These are phyloP conservation scores for Acanthosepion esculentum DNA, from an alignment of 2,888 invertebrate genomes.

Conservation along the genomic window DNA sequence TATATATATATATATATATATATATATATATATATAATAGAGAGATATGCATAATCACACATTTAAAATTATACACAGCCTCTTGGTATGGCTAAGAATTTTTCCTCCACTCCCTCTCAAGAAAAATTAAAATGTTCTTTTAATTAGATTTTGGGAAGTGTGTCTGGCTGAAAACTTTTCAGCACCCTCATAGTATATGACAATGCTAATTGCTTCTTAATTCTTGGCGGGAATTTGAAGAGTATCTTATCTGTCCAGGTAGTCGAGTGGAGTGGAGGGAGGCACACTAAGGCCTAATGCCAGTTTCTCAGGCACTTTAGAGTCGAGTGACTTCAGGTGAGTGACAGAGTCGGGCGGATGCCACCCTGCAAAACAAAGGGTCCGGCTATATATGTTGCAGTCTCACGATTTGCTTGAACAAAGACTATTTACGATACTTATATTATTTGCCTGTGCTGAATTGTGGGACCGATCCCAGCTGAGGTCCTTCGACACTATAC, in stretches of 20 bases:
- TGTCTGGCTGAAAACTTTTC: too few relatives aligned
- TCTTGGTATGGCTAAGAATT: too few relatives aligned
- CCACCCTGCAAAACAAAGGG: not conserved
- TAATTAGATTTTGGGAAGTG: too few relatives aligned
- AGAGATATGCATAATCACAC: not conserved
- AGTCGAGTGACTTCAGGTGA: not conserved
- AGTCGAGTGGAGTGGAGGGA: not conserved
- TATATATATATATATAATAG: too few relatives aligned
- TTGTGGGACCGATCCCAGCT: slow-evolving; percentile 33
- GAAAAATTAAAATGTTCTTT: too few relatives aligned
- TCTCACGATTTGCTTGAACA: not conserved
- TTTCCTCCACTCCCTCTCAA: too few relatives aligned
- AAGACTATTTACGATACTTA: not conserved
- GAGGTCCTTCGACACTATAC: not conserved
- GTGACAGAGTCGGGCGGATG: not conserved
- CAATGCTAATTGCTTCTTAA: not conserved
- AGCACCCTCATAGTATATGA: not conserved
- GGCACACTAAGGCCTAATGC: not conserved
- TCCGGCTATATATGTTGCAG: not conserved
- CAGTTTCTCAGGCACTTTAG: not conserved
- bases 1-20: too few relatives aligned
- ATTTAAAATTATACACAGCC: too few relatives aligned
- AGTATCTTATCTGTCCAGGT: not conserved
- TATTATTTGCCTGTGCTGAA: not conserved
- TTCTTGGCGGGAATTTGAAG: not conserved